These are phyloP conservation scores for Leuciscus idus DNA, from an alignment of 2,113 vertebrate species.

Conservation along the genomic window DNA sequence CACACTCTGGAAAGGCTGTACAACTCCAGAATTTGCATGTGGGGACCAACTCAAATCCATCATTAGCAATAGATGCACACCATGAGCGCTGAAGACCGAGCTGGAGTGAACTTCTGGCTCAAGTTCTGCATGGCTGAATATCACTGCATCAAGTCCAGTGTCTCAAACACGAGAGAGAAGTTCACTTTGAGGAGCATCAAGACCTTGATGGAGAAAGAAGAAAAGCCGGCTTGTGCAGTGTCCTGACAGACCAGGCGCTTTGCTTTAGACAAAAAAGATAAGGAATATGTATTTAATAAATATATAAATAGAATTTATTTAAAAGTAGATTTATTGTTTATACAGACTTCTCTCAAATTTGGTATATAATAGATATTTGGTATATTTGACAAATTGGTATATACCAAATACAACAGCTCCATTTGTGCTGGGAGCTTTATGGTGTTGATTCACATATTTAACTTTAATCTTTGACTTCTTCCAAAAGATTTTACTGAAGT, in stretches of 20 bases:
- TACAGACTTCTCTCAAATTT: conserved; percentile 23
- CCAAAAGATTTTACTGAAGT: conserved; percentile 37
- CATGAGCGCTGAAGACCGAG: background rate
- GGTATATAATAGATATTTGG: conserved; percentile 14
- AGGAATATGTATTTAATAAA: conserved; percentile 25
- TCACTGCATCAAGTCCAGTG: conserved; percentile 15
- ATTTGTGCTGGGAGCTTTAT: conserved; percentile 1
- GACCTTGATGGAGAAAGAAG: background rate
- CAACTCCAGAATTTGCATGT: conserved; percentile 15
- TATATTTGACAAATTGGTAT: background rate
- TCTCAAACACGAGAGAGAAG: conserved; percentile 15
- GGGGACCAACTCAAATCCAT: conserved; percentile 30
- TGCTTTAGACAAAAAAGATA: conserved; percentile 19
- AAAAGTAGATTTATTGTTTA: conserved; percentile 40
- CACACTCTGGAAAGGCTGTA: background rate
- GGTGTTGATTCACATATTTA: conserved; percentile 23
- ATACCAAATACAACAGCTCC: conserved; percentile 3
- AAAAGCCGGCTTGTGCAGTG: background rate
- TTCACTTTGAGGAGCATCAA: conserved; percentile 29
- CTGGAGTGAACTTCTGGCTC: conserved; percentile 25
- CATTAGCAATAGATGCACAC: conserved; percentile 49
- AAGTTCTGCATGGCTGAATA: conserved; percentile 17
- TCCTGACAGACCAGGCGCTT: conserved; percentile 5
- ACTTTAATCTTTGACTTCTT: conserved; percentile 29
- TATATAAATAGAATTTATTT: conserved; percentile 13